phyloP scores from a whole-genome alignment of 35 echinoderm and acorn worm genomes.

The Ophioderma brevispina region DNA sequence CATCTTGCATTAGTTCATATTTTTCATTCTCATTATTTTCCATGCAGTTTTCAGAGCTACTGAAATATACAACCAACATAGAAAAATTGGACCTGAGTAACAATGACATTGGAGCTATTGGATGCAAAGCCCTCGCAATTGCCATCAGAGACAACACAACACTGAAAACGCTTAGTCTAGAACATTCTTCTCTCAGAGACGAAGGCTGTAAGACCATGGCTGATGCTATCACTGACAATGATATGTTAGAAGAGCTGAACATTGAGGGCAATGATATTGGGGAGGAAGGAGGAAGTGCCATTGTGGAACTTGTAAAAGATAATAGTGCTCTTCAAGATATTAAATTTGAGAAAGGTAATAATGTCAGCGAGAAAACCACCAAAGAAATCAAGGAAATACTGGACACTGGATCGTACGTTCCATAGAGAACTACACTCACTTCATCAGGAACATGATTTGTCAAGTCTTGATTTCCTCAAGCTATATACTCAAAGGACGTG shows the following conservation, averaged over 20 bases:
- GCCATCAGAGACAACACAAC: conserved; percentile 50
- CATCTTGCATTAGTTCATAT: too few relatives aligned
- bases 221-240: conserved; percentile 62
- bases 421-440: too few relatives aligned
- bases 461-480: too few relatives aligned
- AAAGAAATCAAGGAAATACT: conserved; percentile 77
- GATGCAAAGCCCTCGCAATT: conserved; percentile 63
- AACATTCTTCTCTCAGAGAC: conserved; percentile 55
- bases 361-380: conserved; percentile 24
- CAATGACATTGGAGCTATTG: conserved; percentile 46
- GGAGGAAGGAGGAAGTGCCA: conserved; percentile 54
- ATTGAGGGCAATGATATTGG: conserved; percentile 76
- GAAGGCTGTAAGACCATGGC: conserved; percentile 56
- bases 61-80: conserved; percentile 48
- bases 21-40: too few relatives aligned
- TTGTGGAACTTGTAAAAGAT: conserved; percentile 69
- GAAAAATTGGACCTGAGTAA: conserved; percentile 76
- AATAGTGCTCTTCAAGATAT: conserved; percentile 46
- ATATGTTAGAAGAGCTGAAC: conserved; percentile 58
- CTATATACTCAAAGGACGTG: too few relatives aligned
- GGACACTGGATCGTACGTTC: conserved; percentile 39
- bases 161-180: conserved; percentile 57
- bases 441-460: too few relatives aligned
- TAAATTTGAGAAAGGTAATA: conserved; percentile 74
- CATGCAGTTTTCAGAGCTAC: conserved; percentile 46